phyloP scores from a whole-genome alignment of 2,113 vertebrate species.

The Cisticola juncidis region DNA sequence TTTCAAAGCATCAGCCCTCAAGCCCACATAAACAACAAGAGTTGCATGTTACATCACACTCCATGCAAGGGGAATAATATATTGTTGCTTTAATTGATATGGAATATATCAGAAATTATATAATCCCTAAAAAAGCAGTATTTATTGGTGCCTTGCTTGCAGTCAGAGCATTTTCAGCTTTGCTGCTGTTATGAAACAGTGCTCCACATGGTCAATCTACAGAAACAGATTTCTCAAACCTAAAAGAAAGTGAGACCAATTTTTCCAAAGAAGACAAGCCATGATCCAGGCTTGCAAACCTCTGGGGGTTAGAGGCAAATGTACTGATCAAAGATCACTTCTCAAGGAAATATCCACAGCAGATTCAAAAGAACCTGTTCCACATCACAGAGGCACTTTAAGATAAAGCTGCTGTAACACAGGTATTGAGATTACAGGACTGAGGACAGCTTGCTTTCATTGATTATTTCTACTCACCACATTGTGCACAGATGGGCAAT shows the following conservation, averaged over 20 bases:
- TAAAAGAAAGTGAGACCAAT: neutral
- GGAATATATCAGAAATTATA: neutral
- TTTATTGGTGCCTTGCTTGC: neutral
- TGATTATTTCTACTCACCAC: constrained; percentile 83
- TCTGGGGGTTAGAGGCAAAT: neutral
- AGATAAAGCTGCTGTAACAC: neutral
- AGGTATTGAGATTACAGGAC: neutral
- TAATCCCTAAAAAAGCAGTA: neutral
- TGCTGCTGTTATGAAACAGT: neutral
- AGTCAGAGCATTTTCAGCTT: neutral
- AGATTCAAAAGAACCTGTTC: neutral
- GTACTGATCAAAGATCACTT: neutral
- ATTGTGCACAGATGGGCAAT: constrained; percentile 93
- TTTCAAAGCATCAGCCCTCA: neutral
- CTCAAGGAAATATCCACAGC: neutral
- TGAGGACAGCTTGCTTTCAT: neutral
- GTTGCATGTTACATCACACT: neutral
- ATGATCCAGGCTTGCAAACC: neutral
- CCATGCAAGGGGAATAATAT: neutral
- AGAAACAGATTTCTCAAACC: neutral
- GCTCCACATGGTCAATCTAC: accelerated
- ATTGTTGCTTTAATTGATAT: neutral
- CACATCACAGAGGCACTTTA: neutral
- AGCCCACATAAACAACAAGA: neutral
- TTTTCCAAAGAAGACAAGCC: neutral